phyloP scores from a whole-genome alignment of 2,113 vertebrate species.

The Prietella phreatophila region DNA sequence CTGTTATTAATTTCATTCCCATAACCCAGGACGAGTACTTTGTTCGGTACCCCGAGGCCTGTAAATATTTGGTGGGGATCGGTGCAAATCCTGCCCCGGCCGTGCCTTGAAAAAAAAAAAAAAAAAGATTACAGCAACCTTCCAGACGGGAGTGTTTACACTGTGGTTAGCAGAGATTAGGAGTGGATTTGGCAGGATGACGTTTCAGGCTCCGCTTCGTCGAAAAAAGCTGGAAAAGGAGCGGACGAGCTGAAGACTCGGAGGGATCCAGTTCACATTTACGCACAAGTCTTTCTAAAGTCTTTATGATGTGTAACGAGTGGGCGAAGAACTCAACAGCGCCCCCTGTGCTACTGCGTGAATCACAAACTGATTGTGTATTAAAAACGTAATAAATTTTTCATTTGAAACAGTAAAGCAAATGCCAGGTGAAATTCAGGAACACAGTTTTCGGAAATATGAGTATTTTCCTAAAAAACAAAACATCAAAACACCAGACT shows the following conservation, averaged over 20 bases:
- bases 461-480: background rate
- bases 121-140: conserved; percentile 15
- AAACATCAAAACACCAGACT: background rate
- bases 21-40: conserved; percentile 1
- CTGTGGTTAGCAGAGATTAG: conserved; percentile 44
- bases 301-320: background rate
- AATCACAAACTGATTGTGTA: background rate
- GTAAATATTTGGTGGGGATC: conserved; percentile 16
- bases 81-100: conserved; percentile 26
- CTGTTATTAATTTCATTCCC: background rate
- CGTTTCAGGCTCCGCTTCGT: background rate
- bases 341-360: background rate
- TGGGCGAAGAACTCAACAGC: background rate
- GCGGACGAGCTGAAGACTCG: background rate
- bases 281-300: too few species aligned
- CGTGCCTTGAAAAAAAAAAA: background rate
- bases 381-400: too few species aligned
- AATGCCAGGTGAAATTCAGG: background rate
- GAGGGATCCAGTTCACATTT: background rate
- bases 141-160: conserved; percentile 47
- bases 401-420: background rate
- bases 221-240: background rate
- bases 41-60: conserved; percentile 11
- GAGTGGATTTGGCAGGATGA: conserved; percentile 47
- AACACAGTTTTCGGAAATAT: background rate